Evolutionary conservation across 2,113 vertebrate species (phyloP).

Genomic region (Capreolus pygargus): DNA sequence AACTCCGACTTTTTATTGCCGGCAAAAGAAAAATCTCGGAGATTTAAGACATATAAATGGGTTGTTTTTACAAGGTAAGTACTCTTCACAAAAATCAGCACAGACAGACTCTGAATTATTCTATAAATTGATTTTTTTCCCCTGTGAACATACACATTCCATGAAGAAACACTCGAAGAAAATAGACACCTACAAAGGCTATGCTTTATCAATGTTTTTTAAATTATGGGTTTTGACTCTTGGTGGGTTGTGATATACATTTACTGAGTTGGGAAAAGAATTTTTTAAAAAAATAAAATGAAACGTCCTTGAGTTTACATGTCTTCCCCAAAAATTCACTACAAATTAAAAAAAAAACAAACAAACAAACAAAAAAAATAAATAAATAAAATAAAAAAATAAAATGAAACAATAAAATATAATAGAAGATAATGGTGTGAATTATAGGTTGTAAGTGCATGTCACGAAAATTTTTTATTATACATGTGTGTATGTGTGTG

Average conservation of each 20-base stretch:
- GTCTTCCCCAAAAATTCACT: too few species aligned
- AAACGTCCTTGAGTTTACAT: too few species aligned
- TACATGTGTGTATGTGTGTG: background rate
- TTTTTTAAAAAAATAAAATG: background rate
- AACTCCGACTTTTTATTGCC: background rate
- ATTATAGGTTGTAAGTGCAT: background rate
- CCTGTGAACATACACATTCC: background rate
- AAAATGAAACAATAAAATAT: background rate
- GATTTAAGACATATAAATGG: conserved; percentile 14
- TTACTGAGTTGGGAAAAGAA: background rate
- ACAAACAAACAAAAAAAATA: too few species aligned
- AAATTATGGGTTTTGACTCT: conserved; percentile 17
- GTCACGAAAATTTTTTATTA: background rate
- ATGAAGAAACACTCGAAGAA: conserved; percentile 25
- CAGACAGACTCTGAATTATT: conserved; percentile 3
- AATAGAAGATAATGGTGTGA: background rate
- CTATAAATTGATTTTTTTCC: background rate
- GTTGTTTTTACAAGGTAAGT: conserved; percentile 22
- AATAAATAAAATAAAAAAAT: too few species aligned
- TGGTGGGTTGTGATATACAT: background rate
- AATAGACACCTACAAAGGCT: background rate
- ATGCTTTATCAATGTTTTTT: conserved; percentile 18
- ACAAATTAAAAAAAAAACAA: too few species aligned
- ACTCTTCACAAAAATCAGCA: background rate
- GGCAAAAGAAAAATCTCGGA: background rate